Percentiles rank a stretch among this genome's conserved stretches.
Evolutionary conservation across 2,888 invertebrate species (phyloP).

Genomic region (Heterodera filipjevi): DNA sequence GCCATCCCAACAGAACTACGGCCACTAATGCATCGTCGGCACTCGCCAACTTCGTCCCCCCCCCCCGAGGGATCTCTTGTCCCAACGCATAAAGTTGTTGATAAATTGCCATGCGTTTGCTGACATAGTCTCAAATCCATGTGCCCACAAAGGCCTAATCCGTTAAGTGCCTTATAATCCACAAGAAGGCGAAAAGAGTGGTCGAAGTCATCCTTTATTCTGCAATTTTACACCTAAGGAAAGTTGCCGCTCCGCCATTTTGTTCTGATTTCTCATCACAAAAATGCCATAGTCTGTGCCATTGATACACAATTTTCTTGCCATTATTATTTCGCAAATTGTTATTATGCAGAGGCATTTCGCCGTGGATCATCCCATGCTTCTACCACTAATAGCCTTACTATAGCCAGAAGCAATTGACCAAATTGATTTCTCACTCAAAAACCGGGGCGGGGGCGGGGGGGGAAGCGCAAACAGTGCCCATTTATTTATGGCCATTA

Average conservation of each 20-base stretch:
- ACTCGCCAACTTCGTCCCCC: not conserved
- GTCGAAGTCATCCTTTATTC: not conserved
- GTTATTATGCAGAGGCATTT: too few relatives aligned
- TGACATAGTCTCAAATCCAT: not conserved
- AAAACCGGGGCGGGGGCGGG: too few relatives aligned
- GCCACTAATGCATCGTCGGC: not conserved
- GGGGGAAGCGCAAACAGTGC: not conserved
- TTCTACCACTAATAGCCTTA: not conserved
- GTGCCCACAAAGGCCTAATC: conserved; percentile 3
- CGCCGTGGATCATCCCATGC: too few relatives aligned
- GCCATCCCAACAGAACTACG: not conserved
- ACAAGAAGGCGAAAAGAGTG: not conserved
- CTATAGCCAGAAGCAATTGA: not conserved
- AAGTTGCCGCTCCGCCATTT: not conserved
- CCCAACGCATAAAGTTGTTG: conserved; percentile 8
- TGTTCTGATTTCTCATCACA: not conserved
- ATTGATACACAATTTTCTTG: not conserved
- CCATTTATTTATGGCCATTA: not conserved
- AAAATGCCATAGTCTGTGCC: not conserved
- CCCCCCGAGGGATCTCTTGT: not conserved
- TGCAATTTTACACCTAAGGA: not conserved
- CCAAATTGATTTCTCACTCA: not conserved
- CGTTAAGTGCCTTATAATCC: conserved; percentile 16
- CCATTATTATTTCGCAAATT: too few relatives aligned
- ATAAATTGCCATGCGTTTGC: not conserved